A percentile compares a stretch with the other conserved stretches of the same genome.
phyloP scores from a whole-genome alignment of 2,888 invertebrate genomes.

The Hedychridium roseum region DNA sequence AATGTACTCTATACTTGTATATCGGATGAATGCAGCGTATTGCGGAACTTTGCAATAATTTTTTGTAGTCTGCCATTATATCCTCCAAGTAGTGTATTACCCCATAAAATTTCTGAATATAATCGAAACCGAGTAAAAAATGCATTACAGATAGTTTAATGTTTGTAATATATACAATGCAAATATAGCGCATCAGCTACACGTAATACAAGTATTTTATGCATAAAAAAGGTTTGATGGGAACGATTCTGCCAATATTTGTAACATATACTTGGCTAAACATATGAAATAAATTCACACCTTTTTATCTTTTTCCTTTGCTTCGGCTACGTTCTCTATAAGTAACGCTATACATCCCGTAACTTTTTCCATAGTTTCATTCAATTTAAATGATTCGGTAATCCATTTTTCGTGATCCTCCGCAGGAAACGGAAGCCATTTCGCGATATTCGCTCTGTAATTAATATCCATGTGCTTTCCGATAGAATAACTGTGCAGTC shows the following conservation, averaged over 20 bases:
- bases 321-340: constrained; percentile 30
- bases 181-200: background rate
- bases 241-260: background rate
- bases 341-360: constrained; percentile 41
- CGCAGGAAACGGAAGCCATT: constrained; percentile 49
- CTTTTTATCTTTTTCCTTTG: constrained; percentile 36
- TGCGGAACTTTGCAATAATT: constrained; percentile 17
- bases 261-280: background rate
- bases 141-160: too few species aligned
- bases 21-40: constrained; percentile 31
- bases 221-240: background rate
- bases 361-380: constrained; percentile 40
- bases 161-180: too few species aligned
- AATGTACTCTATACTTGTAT: constrained; percentile 43
- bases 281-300: constrained; percentile 25
- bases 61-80: constrained; percentile 29
- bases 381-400: constrained; percentile 35
- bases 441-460: constrained; percentile 53
- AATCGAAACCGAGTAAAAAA: too few species aligned
- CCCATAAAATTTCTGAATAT: too few species aligned
- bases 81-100: constrained; percentile 34
- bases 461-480: constrained; percentile 45
- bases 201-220: background rate
- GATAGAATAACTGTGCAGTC: too few species aligned
- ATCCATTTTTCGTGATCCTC: constrained; percentile 48